These are phyloP conservation scores for Apis mellifera DNA, from an alignment of 1,140 invertebrate species.

Conservation along the genomic window Amel_HAv3.1 CM009938.2:12044501-12045000, in stretches of 20 bases:
- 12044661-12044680: conserved; percentile 24
- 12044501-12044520: conserved; percentile 8
- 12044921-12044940: too few species aligned
- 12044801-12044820: too few species aligned
- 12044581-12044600: conserved; percentile 78
- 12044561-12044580: conserved; percentile 79
- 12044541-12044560: conserved; percentile 72
- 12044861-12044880: too few species aligned
- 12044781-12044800: too few species aligned
- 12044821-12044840: too few species aligned
- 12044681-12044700: conserved; percentile 8
- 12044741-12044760: neutral
- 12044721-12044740: neutral
- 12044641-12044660: conserved; percentile 37
- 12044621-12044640: conserved; percentile 75
- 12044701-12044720: conserved; percentile 6
- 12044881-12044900: neutral
- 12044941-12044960: neutral
- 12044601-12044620: conserved; percentile 76
- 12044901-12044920: too few species aligned
- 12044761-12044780: too few species aligned
- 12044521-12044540: conserved; percentile 50
- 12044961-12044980: neutral
- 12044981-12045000: neutral
- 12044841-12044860: too few species aligned